Base-by-base conservation (phyloP, 2,113 vertebrate genomes). In the Rhynchopsitta pachyrhyncha region DNA sequence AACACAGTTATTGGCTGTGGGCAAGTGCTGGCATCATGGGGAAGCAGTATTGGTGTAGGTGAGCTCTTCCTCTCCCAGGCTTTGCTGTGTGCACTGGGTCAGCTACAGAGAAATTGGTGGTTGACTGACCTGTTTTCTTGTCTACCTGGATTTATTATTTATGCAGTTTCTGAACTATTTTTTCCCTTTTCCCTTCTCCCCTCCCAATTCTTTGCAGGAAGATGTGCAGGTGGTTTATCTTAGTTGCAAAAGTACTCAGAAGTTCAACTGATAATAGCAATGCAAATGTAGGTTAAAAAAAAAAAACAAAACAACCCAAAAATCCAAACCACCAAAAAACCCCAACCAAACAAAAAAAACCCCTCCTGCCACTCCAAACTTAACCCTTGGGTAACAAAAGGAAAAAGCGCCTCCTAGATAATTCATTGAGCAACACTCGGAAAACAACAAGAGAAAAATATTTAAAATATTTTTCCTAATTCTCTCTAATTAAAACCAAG, bases 381-480 rank as follows among this genome's bases (percentile, higher is more conserved):
- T 88, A 13, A 63, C 15, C 25, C 28, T 35, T 10, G 20, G 28
- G 64, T 67, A 75, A 37, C 8, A 77, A 53, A 89, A 81, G 59
- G 37, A 62, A 78, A 91, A 77, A 23, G 29, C 10, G 7, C 3
- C 25, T 89, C 27, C 47, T 35, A 60, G 66, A 52, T 68, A 75
- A 79, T 70, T 91, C 35, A 39, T 35, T 16, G 46, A 70, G 13
- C 73, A 87, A 10, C 1, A 5, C 29, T 90, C 13, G 5, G 84
- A 62, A 88, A 80, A 37, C 28, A 81, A 11, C 23, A 74, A 66
- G 35, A 86, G 20, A 70, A 74, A 81, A 86, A 62, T 6, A 46
- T 13, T 59, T 59, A n/a, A 23, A n/a, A 23, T 0, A 1, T 9
- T 53, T 35, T 44, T 20, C 17, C 2, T 4, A 55, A 47, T 5